Percentiles rank a stretch among this genome's conserved stretches.
phyloP scores from a whole-genome alignment of 2,888 invertebrate genomes.

The Anagyrus pseudococci region DNA sequence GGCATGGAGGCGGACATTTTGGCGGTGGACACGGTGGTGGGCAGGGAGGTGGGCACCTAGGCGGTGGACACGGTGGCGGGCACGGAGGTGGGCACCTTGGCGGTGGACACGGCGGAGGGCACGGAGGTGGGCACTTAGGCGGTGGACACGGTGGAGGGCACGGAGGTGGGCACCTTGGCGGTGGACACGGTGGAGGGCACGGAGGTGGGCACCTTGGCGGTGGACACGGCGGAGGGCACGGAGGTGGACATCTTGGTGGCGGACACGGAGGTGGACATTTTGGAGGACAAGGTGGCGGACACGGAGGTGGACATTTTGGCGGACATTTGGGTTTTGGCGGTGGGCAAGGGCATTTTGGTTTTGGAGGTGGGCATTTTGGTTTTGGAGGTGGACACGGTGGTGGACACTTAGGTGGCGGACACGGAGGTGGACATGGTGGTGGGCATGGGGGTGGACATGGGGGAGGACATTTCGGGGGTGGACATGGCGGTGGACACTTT shows the following conservation, averaged over 20 bases:
- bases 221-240: neutral
- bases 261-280: constrained; percentile 13
- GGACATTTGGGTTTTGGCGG: too few species aligned
- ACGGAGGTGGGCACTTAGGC: neutral
- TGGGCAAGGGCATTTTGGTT: constrained; percentile 2
- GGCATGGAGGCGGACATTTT: neutral
- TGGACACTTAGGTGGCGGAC: neutral
- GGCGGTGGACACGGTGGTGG: constrained; percentile 6
- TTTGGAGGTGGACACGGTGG: neutral
- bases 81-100: constrained; percentile 5
- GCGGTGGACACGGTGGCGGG: neutral
- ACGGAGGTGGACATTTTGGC: neutral
- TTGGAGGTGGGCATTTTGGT: constrained; percentile 2
- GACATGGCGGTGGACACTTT: constrained; percentile 2
- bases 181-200: too few species aligned
- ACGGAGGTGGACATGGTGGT: neutral
- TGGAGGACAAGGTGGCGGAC: neutral
- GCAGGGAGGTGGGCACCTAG: constrained; percentile 17
- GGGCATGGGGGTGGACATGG: constrained; percentile 12
- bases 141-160: neutral
- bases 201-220: constrained; percentile 12
- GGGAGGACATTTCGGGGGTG: neutral
- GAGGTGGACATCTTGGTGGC: constrained; percentile 5
- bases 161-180: neutral
- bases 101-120: neutral